A percentile compares a stretch with the other conserved stretches of the same genome.
These are phyloP conservation scores for Osmoderma eremita DNA, from an alignment of 2,888 invertebrate species.

Conservation along the genomic window DNA sequence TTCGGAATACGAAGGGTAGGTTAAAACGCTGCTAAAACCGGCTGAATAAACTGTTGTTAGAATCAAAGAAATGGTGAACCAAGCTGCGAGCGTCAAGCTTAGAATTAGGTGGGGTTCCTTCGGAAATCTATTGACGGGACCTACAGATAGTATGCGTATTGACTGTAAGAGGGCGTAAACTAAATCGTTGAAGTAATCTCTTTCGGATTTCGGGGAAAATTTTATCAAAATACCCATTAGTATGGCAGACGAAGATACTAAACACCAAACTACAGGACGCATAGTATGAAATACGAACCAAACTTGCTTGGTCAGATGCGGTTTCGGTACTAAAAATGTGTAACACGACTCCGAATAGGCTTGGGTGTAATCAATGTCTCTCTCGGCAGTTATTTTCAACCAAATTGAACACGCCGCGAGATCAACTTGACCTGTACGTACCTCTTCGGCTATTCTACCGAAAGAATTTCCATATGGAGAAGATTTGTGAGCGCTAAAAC, in stretches of 20 bases:
- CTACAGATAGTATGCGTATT: slow-evolving; percentile 19
- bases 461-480: slow-evolving; percentile 10
- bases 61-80: slow-evolving; percentile 41
- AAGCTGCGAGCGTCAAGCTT: slow-evolving; percentile 39
- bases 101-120: slow-evolving; percentile 29
- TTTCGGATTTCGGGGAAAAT: neutral
- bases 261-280: slow-evolving; percentile 9
- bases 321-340: slow-evolving; percentile 49
- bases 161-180: neutral
- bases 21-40: slow-evolving; percentile 46
- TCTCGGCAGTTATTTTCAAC: neutral
- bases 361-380: neutral
- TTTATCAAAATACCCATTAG: slow-evolving; percentile 17
- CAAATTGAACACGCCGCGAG: slow-evolving; percentile 28
- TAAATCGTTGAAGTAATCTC: neutral
- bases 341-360: slow-evolving; percentile 41
- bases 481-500: slow-evolving; percentile 8
- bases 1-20: slow-evolving; percentile 38
- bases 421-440: slow-evolving; percentile 9
- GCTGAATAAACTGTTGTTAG: slow-evolving; percentile 46
- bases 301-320: slow-evolving; percentile 36
- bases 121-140: slow-evolving; percentile 23
- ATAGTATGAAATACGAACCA: slow-evolving; percentile 47
- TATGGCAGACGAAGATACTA: neutral
- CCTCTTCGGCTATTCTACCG: neutral